Evolutionary conservation across 2,888 invertebrate genomes (phyloP).

Genomic region (Tholera decimalis): DNA sequence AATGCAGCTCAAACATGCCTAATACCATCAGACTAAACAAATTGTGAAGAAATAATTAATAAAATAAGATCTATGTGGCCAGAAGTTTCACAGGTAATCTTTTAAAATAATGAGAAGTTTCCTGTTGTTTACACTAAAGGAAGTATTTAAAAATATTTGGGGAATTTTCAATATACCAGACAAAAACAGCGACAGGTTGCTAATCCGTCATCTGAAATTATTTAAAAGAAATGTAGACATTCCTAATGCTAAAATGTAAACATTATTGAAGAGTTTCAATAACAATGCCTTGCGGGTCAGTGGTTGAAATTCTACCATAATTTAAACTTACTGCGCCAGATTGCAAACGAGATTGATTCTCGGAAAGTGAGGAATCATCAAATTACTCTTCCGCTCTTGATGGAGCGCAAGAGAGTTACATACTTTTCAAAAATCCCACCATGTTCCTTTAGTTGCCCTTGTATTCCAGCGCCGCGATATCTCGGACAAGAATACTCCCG

Average conservation of each 20-base stretch:
- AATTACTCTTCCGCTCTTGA: too few relatives aligned
- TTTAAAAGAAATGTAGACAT: neutral
- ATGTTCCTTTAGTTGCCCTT: too few relatives aligned
- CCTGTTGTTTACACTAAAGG: conserved; percentile 1
- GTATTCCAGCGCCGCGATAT: too few relatives aligned
- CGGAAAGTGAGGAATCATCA: too few relatives aligned
- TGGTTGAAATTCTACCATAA: too few relatives aligned
- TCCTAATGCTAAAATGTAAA: neutral
- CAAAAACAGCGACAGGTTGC: neutral
- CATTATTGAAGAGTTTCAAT: neutral
- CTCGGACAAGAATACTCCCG: too few relatives aligned
- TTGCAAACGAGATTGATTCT: too few relatives aligned
- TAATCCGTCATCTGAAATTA: neutral
- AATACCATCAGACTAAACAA: conserved; percentile 33
- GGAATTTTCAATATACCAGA: neutral
- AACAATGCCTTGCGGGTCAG: too few relatives aligned
- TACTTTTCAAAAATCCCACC: too few relatives aligned
- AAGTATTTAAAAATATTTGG: conserved; percentile 1
- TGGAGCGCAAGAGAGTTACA: too few relatives aligned
- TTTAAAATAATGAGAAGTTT: conserved; percentile 37
- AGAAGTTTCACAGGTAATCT: conserved; percentile 23
- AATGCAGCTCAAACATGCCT: neutral
- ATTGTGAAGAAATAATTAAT: conserved; percentile 15
- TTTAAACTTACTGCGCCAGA: too few relatives aligned
- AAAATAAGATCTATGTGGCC: conserved; percentile 16